Base-by-base conservation (phyloP, 2,888 invertebrate species). In the Hyposoter dolosus region DNA sequence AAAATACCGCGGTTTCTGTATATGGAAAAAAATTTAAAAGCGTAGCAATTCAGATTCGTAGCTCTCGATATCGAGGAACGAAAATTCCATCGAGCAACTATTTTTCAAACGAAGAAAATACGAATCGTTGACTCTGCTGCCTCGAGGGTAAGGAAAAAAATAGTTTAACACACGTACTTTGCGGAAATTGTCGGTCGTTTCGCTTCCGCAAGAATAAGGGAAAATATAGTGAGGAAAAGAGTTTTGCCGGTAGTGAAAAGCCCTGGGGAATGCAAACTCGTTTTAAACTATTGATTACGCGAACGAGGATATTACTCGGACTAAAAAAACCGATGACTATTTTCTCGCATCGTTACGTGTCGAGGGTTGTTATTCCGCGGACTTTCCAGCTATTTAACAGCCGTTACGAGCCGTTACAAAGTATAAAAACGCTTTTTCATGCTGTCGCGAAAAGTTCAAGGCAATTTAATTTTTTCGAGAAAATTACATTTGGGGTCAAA, bases 201-300 rank as follows among this genome's bases (percentile, higher is more conserved):
- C 60, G 28, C 28, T 60, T 60, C 60, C 60, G 60, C 60, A 28
- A 6, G 15, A 28, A 40, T 40, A 10, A 45, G 40, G 17, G 35
- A 40, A 47, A 63, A 35, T 32, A 45, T 32, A 45, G 63, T 40
- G 35, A 28, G n/a, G n/a, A 53, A 50, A 82, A 77, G 71, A 71
- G 77, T 66, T 77, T 65, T 72, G 83, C 72, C 71, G 78, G 63
- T 71, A 82, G 82, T 71, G 43, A 35, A 78, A 83, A 53, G 53
- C 71, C 71, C 50, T 17, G 9, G 78, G 78, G 77, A 43, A 10
- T 28, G 17, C 17, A 69, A 43, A 77, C 78, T 78, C 72, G 65
- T 53, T n/a, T 53, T 60, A 47, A 72, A 63, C 77, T 83, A 78
- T 83, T 83, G 71, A 83, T 83, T 78, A 78, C 78, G 32, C 77